Percentiles rank a stretch among this genome's conserved stretches.
Conservation (phyloP, 2,113 vertebrate species). For the Prietella phreatophila region DNA sequence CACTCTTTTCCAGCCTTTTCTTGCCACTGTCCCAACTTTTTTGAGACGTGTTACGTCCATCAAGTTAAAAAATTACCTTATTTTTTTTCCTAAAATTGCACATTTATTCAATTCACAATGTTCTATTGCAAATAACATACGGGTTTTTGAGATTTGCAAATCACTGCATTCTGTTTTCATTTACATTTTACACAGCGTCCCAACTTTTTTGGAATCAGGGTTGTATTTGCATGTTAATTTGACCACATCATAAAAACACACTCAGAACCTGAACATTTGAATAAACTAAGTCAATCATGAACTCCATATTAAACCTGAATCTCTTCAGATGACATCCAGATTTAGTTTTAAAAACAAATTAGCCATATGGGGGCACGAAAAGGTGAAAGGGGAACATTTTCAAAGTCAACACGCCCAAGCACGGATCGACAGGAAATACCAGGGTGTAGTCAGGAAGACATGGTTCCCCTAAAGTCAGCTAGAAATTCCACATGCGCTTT, state of each 20-base stretch:
- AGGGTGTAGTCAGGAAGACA: conserved; percentile 74
- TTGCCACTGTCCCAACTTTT: no score
- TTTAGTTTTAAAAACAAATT: conserved; percentile 13
- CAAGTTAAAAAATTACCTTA: no score
- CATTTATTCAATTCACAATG: no score
- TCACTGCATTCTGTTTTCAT: no score
- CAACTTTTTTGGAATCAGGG: no score
- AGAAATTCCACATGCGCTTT: conserved; percentile 68
- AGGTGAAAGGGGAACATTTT: conserved; percentile 38
- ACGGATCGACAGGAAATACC: conserved; percentile 67
- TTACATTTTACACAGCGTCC: no score
- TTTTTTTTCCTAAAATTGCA: no score
- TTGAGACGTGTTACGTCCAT: no score
- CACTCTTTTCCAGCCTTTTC: no score
- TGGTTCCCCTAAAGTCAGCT: conserved; percentile 61
- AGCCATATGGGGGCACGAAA: conserved; percentile 17
- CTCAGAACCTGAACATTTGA: background rate
- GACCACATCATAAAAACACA: background rate
- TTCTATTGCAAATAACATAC: no score
- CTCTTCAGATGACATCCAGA: background rate
- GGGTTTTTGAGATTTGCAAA: no score
- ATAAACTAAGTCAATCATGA: background rate
- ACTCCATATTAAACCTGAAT: background rate
- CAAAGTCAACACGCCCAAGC: conserved; percentile 69
- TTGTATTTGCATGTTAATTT: background rate